Evolutionary conservation across 2,113 vertebrate genomes (phyloP).

Genomic region (Hippocampus comes): DNA sequence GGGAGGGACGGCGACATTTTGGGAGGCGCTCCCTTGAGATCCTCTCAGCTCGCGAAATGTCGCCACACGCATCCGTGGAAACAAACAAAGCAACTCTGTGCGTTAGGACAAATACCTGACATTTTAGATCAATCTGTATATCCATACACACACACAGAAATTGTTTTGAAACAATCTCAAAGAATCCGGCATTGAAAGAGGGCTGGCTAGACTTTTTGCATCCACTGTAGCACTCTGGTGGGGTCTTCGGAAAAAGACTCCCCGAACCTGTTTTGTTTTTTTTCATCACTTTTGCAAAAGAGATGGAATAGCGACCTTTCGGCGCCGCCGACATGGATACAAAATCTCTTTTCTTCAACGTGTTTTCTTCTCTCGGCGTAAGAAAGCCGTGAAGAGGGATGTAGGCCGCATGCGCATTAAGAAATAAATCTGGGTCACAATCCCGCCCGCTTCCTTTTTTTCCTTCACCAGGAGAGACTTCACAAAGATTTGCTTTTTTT

Average conservation of each 20-base stretch:
- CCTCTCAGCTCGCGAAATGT: conserved; percentile 41
- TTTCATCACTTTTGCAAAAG: neutral
- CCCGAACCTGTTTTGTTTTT: neutral
- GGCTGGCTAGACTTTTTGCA: neutral
- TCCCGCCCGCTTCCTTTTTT: neutral
- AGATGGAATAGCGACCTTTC: neutral
- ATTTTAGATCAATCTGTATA: too few species aligned
- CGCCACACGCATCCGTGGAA: neutral
- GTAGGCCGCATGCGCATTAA: conserved; percentile 4
- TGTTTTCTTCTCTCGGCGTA: neutral
- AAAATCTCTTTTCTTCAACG: neutral
- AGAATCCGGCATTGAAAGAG: neutral
- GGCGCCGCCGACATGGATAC: neutral
- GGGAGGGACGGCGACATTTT: conserved; percentile 41
- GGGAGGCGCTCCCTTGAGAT: conserved; percentile 38
- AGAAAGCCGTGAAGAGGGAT: neutral
- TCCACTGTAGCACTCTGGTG: neutral
- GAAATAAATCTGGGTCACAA: conserved; percentile 56
- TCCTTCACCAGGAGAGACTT: conserved; percentile 34
- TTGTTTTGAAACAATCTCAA: neutral
- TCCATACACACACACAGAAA: too few species aligned
- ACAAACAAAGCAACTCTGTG: too few species aligned
- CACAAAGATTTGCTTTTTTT: neutral
- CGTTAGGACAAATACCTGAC: too few species aligned
- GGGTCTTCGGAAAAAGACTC: neutral